Evolutionary conservation across 2,797 vertebrate species (phyloP).

Genomic region (Eremophila alpestris): DNA sequence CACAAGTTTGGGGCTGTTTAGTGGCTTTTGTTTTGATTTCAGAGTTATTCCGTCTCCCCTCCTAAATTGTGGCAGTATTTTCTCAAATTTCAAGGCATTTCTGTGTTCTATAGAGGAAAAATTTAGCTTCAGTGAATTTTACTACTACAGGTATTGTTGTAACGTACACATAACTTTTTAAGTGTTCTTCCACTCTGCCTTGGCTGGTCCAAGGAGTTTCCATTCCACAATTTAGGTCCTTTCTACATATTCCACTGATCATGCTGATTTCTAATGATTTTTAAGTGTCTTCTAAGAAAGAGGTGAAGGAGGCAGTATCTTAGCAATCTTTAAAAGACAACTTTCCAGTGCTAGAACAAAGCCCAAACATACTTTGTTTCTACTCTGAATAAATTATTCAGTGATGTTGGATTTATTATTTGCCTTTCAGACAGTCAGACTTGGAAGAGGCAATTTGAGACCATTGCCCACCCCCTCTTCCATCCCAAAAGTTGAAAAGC

Average conservation of each 20-base stretch:
- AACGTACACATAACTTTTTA: not conserved
- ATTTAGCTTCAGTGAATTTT: not conserved
- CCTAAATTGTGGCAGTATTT: not conserved
- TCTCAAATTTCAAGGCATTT: not conserved
- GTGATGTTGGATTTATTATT: not conserved
- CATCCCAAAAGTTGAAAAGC: not conserved
- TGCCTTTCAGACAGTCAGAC: not conserved
- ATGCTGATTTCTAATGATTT: not conserved
- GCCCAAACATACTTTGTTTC: not conserved
- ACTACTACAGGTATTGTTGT: not conserved
- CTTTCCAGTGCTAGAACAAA: fast-evolving
- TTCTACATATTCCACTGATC: not conserved
- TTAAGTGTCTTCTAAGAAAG: not conserved
- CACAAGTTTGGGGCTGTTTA: not conserved
- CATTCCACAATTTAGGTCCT: not conserved
- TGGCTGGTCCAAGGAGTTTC: not conserved
- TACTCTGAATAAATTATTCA: not conserved
- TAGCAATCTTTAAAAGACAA: not conserved
- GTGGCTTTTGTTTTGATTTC: not conserved
- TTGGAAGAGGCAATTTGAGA: not conserved
- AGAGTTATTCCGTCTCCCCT: fast-evolving
- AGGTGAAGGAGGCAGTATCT: fast-evolving
- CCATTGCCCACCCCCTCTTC: not conserved
- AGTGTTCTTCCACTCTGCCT: not conserved
- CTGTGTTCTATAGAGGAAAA: not conserved